A percentile compares a stretch with the other conserved stretches of the same genome.
Conservation (phyloP, 2,797 vertebrate species). For the Mionectes olivaceus region DNA sequence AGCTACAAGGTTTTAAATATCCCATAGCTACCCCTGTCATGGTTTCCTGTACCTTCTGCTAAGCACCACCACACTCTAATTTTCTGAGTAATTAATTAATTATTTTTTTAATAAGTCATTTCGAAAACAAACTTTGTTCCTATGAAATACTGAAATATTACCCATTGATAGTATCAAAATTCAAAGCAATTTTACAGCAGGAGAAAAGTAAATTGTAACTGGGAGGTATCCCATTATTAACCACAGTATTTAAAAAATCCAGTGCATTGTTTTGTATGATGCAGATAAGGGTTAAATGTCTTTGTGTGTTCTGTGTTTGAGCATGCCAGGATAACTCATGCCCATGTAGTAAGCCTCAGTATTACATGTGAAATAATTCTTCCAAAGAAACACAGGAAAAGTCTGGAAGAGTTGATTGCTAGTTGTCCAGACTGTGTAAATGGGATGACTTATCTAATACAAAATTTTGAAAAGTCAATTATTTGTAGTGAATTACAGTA, state of each 20-base stretch:
- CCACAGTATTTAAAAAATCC: not conserved
- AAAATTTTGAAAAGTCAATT: not conserved
- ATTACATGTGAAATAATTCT: not conserved
- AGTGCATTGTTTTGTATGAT: not conserved
- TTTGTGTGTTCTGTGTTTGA: not conserved
- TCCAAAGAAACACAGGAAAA: not conserved
- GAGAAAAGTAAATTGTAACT: not conserved
- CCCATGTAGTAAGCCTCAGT: not conserved
- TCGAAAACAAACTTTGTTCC: not conserved
- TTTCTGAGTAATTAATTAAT: not conserved
- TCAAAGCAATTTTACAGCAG: not conserved
- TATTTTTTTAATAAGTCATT: not conserved
- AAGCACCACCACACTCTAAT: not conserved
- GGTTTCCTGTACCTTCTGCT: not conserved
- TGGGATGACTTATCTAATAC: fast-evolving
- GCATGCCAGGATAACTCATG: not conserved
- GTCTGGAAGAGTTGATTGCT: not conserved
- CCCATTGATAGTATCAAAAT: not conserved
- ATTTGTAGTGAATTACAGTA: not conserved
- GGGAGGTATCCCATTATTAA: not conserved
- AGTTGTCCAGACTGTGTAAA: not conserved
- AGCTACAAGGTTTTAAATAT: not conserved
- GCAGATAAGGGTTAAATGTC: not conserved
- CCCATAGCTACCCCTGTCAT: fast-evolving
- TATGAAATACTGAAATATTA: not conserved